Evolutionary conservation across 1,140 invertebrate species (phyloP).

Genomic region (Eulimnadia texana): DNA sequence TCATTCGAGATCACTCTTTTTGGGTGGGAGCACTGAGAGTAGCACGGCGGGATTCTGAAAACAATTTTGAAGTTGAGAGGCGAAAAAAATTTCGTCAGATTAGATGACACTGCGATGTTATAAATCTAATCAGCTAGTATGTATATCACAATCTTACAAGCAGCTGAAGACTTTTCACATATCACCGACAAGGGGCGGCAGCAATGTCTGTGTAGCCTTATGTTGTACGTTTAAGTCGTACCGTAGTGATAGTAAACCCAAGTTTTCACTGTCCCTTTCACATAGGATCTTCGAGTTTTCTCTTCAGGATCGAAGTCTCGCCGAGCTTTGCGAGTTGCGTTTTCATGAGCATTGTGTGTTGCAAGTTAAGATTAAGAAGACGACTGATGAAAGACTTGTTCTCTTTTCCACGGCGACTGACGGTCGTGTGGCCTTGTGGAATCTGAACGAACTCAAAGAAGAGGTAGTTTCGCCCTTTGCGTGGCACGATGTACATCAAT

Average conservation of each 20-base stretch:
- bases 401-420: conserved; percentile 45
- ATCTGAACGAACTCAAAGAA: conserved; percentile 27
- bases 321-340: conserved; percentile 19
- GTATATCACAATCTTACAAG: too few species aligned
- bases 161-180: too few species aligned
- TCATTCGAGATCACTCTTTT: too few species aligned
- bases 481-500: conserved; percentile 41
- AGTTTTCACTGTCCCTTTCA: conserved; percentile 16
- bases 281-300: conserved; percentile 26
- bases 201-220: conserved; percentile 1
- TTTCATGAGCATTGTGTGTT: conserved; percentile 28
- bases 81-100: too few species aligned
- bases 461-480: conserved; percentile 28
- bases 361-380: conserved; percentile 21
- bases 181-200: too few species aligned
- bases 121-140: too few species aligned
- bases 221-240: not conserved
- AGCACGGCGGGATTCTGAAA: too few species aligned
- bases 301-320: conserved; percentile 19
- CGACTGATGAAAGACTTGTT: conserved; percentile 3
- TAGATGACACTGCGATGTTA: too few species aligned
- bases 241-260: conserved; percentile 10
- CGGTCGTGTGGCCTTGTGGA: conserved; percentile 48
- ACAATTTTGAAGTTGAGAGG: too few species aligned
- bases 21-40: too few species aligned